Evolutionary conservation across 2,888 invertebrate genomes (phyloP).

Genomic region (Tethea ocularis): DNA sequence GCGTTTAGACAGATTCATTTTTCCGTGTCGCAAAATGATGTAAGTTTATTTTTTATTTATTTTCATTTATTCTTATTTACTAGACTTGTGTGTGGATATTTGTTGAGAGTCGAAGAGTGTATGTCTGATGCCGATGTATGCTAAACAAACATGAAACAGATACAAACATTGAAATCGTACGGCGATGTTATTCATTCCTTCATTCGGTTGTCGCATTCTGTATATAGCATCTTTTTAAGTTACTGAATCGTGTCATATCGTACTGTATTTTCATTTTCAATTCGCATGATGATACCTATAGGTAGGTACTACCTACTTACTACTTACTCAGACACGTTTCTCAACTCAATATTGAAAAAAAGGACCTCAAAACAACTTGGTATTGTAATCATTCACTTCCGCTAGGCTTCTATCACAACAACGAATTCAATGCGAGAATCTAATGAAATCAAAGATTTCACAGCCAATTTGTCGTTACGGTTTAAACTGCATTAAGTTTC

Average conservation of each 20-base stretch:
- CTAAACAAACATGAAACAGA: constrained; percentile 63
- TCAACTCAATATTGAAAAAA: too few species aligned
- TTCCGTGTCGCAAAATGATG: constrained; percentile 54
- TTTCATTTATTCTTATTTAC: constrained; percentile 64
- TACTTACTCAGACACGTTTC: too few species aligned
- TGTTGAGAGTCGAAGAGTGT: constrained; percentile 41
- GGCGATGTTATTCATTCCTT: constrained; percentile 64
- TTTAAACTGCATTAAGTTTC: constrained; percentile 6
- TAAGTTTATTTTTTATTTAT: constrained; percentile 58
- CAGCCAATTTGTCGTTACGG: constrained; percentile 8
- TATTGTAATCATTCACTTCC: too few species aligned
- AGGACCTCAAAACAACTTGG: too few species aligned
- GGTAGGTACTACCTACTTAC: too few species aligned
- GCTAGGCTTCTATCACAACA: neutral
- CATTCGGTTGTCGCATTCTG: constrained; percentile 47
- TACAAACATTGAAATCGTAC: constrained; percentile 69
- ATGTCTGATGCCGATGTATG: constrained; percentile 57
- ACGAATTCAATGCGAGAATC: too few species aligned
- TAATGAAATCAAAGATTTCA: constrained; percentile 1
- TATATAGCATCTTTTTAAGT: constrained; percentile 23
- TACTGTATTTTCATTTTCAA: too few species aligned
- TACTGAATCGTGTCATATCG: neutral
- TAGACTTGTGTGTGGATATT: constrained; percentile 36
- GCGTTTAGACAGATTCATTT: constrained; percentile 68
- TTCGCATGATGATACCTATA: constrained; percentile 13